Conservation (phyloP, 2,113 vertebrate species). For the Lonchura striata region DNA sequence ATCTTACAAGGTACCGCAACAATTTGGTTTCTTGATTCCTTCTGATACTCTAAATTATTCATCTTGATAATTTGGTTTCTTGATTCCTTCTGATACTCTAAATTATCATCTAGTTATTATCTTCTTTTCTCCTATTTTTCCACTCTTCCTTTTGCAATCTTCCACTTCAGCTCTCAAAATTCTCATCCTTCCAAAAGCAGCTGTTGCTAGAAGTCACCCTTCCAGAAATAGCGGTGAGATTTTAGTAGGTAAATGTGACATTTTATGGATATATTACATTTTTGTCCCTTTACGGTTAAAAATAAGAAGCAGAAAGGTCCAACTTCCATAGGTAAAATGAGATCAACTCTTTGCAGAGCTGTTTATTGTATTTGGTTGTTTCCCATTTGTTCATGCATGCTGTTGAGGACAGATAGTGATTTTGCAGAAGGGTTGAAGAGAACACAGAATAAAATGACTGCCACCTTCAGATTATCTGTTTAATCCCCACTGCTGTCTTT, state of each 20-base stretch:
- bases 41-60: not conserved
- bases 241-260: not conserved
- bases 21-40: not conserved
- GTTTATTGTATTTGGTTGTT: not conserved
- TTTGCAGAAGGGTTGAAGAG: not conserved
- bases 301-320: not conserved
- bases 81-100: not conserved
- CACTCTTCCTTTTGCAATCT: not conserved
- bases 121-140: not conserved
- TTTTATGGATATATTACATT: slow-evolving; percentile 10
- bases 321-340: not conserved
- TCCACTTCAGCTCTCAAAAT: not conserved
- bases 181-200: not conserved
- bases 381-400: not conserved
- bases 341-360: not conserved
- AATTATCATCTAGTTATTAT: not conserved
- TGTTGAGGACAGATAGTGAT: not conserved
- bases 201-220: not conserved
- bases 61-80: not conserved
- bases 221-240: not conserved
- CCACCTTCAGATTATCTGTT: not conserved
- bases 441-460: not conserved
- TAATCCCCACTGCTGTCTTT: not conserved
- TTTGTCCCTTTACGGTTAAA: not conserved
- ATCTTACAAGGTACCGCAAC: not conserved